These are phyloP conservation scores for Hipparchia semele DNA, from an alignment of 2,888 invertebrate species.

Conservation along the genomic window DNA sequence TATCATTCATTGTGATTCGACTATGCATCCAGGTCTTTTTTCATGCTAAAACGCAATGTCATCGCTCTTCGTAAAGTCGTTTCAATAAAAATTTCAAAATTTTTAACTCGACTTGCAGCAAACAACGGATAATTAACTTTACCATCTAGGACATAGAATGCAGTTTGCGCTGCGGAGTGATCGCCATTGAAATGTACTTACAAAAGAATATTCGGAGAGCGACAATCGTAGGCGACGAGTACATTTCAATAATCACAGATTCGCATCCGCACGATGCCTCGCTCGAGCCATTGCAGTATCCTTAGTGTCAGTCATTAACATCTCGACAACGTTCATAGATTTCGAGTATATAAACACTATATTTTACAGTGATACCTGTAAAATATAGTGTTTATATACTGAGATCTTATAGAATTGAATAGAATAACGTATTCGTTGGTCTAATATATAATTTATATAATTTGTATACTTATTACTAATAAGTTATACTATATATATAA, in stretches of 20 bases:
- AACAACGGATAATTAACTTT: not conserved
- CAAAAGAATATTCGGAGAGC: conserved; percentile 37
- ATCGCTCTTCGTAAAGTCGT: not conserved
- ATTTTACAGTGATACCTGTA: too few relatives aligned
- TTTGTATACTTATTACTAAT: too few relatives aligned
- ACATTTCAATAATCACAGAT: conserved; percentile 38
- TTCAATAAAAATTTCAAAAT: conserved; percentile 13
- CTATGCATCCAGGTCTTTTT: not conserved
- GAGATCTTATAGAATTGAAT: not conserved
- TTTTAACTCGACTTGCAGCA: not conserved
- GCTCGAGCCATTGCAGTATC: conserved; percentile 2
- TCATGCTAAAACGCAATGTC: conserved; percentile 9
- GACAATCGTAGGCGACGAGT: conserved; percentile 38
- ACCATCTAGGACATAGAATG: not conserved
- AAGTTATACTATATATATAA: too few relatives aligned
- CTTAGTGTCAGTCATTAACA: not conserved
- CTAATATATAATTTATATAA: too few relatives aligned
- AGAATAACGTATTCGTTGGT: not conserved
- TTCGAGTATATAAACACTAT: not conserved
- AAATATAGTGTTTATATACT: too few relatives aligned
- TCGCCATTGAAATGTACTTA: conserved; percentile 35
- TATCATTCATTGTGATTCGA: not conserved
- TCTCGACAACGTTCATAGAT: not conserved
- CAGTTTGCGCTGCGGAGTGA: conserved; percentile 1
- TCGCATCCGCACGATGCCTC: conserved; percentile 14